Evolutionary conservation across 23 tunicate species (phyloP).

Genomic region (Halocynthia roretzi): DNA sequence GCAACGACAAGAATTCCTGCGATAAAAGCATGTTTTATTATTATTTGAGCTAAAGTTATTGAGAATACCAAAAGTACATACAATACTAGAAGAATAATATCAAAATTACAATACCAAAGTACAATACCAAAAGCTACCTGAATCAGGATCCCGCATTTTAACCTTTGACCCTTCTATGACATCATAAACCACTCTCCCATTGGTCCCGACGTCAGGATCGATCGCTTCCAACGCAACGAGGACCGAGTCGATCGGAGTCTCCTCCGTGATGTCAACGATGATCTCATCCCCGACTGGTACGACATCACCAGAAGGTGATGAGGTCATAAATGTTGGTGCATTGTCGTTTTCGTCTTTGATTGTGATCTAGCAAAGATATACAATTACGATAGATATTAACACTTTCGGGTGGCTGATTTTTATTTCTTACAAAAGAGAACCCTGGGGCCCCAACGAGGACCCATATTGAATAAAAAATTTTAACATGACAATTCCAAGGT

Average conservation of each 20-base stretch:
- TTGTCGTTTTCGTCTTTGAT: constrained; percentile 81
- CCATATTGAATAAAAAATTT: too few species aligned
- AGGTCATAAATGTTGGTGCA: constrained; percentile 35
- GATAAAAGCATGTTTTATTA: background rate
- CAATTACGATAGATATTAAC: too few species aligned
- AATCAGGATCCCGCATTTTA: constrained; percentile 2
- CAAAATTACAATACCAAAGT: constrained; percentile 18
- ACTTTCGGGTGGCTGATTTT: too few species aligned
- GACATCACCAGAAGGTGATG: constrained; percentile 13
- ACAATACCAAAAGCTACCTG: constrained; percentile 19
- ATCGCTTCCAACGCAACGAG: constrained; percentile 23
- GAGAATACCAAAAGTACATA: background rate
- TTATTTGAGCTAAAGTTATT: background rate
- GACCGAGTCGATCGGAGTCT: constrained; percentile 34
- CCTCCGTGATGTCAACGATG: constrained; percentile 59
- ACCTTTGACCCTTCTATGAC: constrained; percentile 10
- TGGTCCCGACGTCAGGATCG: constrained; percentile 52
- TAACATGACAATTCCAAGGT: too few species aligned
- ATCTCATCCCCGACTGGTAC: constrained; percentile 15
- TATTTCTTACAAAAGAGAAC: too few species aligned
- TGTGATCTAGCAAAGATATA: constrained; percentile 26
- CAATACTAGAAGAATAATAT: background rate
- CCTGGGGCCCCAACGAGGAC: too few species aligned
- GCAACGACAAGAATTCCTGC: constrained; percentile 33
- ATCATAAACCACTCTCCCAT: constrained; percentile 55